Percentiles rank a stretch among this genome's conserved stretches.
Conservation (phyloP, 2,113 vertebrate species). For the Oryctolagus cuniculus region DNA sequence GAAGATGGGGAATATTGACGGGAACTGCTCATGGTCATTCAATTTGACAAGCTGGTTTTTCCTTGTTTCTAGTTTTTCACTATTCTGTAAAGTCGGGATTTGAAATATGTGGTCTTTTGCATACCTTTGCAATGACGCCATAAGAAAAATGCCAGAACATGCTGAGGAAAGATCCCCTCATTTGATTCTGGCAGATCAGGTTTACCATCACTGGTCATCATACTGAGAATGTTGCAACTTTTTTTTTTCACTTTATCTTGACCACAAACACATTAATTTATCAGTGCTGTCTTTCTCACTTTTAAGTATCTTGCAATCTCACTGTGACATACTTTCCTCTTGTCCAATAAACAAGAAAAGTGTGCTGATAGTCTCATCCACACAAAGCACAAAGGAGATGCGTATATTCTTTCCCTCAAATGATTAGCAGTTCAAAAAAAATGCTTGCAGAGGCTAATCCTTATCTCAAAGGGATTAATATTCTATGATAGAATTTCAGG, state of each 20-base stretch:
- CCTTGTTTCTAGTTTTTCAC: not conserved
- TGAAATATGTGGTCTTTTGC: constrained; percentile 15
- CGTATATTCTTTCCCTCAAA: not conserved
- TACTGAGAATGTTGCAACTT: constrained; percentile 16
- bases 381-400: not conserved
- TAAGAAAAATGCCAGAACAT: constrained; percentile 10
- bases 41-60: not conserved
- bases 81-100: not conserved
- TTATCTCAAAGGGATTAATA: not conserved
- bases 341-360: not conserved
- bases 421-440: not conserved
- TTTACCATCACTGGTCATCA: not conserved
- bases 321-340: not conserved
- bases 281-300: not conserved
- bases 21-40: not conserved
- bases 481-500: not conserved
- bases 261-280: not conserved
- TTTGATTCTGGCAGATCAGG: not conserved
- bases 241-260: not conserved
- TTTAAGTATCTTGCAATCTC: not conserved
- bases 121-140: constrained; percentile 4
- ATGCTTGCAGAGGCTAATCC: not conserved
- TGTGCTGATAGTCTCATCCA: not conserved
- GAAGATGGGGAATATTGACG: not conserved
- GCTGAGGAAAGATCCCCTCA: not conserved